phyloP scores from a whole-genome alignment of 92 coral and sea anemone genomes.

The Phenganax subtilis region DNA sequence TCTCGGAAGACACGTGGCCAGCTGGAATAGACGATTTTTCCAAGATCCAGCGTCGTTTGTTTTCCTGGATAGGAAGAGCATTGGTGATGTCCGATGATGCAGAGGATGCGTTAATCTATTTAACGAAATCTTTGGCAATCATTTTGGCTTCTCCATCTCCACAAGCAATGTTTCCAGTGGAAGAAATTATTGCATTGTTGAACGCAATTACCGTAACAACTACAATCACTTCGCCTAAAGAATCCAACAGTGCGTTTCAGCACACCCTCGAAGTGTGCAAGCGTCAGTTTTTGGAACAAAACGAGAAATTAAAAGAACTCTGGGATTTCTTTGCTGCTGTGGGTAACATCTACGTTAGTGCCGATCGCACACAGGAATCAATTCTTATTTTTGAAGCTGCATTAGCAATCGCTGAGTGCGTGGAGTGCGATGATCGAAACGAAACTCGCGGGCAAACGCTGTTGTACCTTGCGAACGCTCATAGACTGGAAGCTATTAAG shows the following conservation, averaged over 20 bases:
- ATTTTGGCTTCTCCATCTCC: not conserved
- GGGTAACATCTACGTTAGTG: not conserved
- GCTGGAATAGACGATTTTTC: not conserved
- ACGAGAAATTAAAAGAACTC: not conserved
- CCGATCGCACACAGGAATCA: slow-evolving; percentile 22
- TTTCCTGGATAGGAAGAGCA: slow-evolving; percentile 24
- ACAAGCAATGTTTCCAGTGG: not conserved
- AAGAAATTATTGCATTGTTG: slow-evolving; percentile 21
- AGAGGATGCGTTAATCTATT: not conserved
- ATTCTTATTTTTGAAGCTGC: slow-evolving; percentile 5
- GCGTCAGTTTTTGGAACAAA: not conserved
- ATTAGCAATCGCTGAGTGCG: slow-evolving; percentile 12
- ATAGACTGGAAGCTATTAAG: not conserved
- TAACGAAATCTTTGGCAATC: slow-evolving; percentile 10
- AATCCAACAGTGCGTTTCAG: not conserved
- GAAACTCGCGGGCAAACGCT: not conserved
- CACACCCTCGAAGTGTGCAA: slow-evolving; percentile 24
- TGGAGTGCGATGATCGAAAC: not conserved
- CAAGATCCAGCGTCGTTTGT: slow-evolving; percentile 12
- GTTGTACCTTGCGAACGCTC: slow-evolving; percentile 10
- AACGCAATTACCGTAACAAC: slow-evolving; percentile 8
- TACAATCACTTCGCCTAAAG: not conserved
- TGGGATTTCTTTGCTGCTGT: not conserved
- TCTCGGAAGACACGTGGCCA: not conserved
- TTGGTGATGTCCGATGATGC: slow-evolving; percentile 16